These are phyloP conservation scores for Euleptes europaea DNA, from an alignment of 2,113 vertebrate species.

Conservation along the genomic window DNA sequence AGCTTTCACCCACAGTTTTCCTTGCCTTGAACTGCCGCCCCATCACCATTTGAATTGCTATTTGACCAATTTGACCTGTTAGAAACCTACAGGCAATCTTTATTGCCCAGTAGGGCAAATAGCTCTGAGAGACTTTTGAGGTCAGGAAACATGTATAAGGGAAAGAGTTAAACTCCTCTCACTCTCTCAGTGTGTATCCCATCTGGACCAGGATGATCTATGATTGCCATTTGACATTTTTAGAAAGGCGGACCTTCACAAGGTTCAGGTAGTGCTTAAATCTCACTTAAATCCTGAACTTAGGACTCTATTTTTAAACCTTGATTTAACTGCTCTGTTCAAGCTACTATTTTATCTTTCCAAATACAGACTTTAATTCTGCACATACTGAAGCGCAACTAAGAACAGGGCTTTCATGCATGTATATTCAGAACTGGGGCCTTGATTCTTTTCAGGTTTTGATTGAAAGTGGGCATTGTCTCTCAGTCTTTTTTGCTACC, in stretches of 20 bases:
- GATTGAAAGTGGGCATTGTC: constrained; percentile 31
- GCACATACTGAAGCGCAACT: not conserved
- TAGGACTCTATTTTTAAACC: not conserved
- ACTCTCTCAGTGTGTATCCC: too few species aligned
- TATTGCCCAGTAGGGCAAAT: too few species aligned
- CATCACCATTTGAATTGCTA: too few species aligned
- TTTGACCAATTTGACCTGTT: too few species aligned
- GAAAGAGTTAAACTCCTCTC: too few species aligned
- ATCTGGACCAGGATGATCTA: too few species aligned
- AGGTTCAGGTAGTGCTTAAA: not conserved
- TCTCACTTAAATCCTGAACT: not conserved
- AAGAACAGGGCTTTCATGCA: not conserved
- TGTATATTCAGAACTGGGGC: not conserved
- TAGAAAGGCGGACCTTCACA: not conserved
- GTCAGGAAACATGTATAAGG: too few species aligned
- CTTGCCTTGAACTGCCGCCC: too few species aligned
- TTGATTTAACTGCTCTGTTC: constrained; percentile 13
- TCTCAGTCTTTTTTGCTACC: constrained; percentile 74
- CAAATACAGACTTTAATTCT: not conserved
- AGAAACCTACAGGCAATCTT: too few species aligned
- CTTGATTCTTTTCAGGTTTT: constrained; percentile 18
- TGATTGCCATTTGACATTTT: too few species aligned
- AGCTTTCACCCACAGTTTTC: too few species aligned
- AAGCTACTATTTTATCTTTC: constrained; percentile 19
- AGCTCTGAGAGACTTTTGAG: too few species aligned